A percentile compares a stretch with the other conserved stretches of the same genome.
Evolutionary conservation across 2,888 invertebrate genomes (phyloP).

Genomic region (Agrilus cyanescens): DNA sequence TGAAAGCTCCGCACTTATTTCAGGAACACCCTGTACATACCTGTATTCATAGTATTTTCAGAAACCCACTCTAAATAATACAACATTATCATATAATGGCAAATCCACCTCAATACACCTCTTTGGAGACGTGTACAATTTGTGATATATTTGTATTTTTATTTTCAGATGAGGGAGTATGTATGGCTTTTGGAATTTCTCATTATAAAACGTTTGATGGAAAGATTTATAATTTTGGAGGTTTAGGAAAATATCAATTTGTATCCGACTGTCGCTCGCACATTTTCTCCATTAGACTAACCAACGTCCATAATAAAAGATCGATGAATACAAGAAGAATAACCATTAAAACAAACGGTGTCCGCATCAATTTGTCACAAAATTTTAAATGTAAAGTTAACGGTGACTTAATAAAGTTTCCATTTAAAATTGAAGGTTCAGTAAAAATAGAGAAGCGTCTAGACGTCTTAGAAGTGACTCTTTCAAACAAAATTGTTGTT

Average conservation of each 20-base stretch:
- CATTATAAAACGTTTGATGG: constrained; percentile 94
- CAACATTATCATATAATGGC: too few relatives aligned
- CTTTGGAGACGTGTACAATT: too few relatives aligned
- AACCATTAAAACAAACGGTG: constrained; percentile 60
- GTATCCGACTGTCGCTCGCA: constrained; percentile 72
- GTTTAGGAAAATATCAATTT: constrained; percentile 83
- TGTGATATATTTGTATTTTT: constrained; percentile 6
- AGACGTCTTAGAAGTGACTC: constrained; percentile 54
- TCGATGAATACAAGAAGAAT: constrained; percentile 91
- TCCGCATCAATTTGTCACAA: constrained; percentile 76
- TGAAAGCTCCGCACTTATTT: too few relatives aligned
- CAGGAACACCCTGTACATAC: too few relatives aligned
- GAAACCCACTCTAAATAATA: too few relatives aligned
- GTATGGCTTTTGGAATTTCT: constrained; percentile 90
- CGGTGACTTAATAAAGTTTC: constrained; percentile 59
- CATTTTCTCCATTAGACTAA: constrained; percentile 77
- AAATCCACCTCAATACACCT: too few relatives aligned
- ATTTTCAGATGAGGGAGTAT: constrained; percentile 65
- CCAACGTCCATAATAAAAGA: constrained; percentile 68
- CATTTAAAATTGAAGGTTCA: constrained; percentile 46
- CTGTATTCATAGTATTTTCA: too few relatives aligned
- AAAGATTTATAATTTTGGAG: constrained; percentile 86
- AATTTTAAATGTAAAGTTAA: constrained; percentile 79
- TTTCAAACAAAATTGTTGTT: constrained; percentile 68
- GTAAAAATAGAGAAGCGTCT: constrained; percentile 53